Base-by-base conservation (phyloP, 2,888 invertebrate species). In the Pammene aurita region DNA sequence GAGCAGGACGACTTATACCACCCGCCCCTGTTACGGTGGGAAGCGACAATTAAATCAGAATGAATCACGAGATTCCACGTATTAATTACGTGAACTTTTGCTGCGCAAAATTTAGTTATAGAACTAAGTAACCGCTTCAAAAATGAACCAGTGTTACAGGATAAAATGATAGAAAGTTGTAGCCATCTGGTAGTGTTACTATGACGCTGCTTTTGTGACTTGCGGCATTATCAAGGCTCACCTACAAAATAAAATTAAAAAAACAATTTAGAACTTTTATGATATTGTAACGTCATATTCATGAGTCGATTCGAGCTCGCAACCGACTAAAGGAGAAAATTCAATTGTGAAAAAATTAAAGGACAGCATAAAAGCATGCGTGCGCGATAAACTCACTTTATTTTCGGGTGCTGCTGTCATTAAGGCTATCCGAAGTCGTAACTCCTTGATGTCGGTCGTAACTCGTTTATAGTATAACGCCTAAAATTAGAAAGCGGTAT, bases 1-100 rank as follows among this genome's bases (percentile, higher is more conserved):
- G 72, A 55, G 77, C 79, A 78, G 80, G 80, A 80, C 83, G 85
- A 85, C 87, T 88, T 85, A 81, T 81, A 84, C 83, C 81, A 67
- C 77, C 77, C 77, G 72, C 75, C 78, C 76, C 75, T 78, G 76
- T 82, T 78, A 58, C 64, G 78, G 79, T 80, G 81, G 82, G 87
- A 84, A 82, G 86, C 85, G 87, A 86, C 90, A 89, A 90, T 91
- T 90, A 91, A 90, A 92, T 86, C 84, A 83, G 80, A 79, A 78
- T 84, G 82, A 86, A 84, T 89, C 89, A 85, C 82, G 83, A 83
- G 83, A 80, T 82, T 80, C 80, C 76, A 82, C 86, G 69, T 65
- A 65, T 69, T 87, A 85, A 90, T 89, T 88, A 85, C 81, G 77
- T 72, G 71, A 72, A 71, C 76, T 77, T 74, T 77, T 73, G 64